Evolutionary conservation across 1,140 invertebrate species (phyloP).

Genomic region (Drosophila tani): DNA sequence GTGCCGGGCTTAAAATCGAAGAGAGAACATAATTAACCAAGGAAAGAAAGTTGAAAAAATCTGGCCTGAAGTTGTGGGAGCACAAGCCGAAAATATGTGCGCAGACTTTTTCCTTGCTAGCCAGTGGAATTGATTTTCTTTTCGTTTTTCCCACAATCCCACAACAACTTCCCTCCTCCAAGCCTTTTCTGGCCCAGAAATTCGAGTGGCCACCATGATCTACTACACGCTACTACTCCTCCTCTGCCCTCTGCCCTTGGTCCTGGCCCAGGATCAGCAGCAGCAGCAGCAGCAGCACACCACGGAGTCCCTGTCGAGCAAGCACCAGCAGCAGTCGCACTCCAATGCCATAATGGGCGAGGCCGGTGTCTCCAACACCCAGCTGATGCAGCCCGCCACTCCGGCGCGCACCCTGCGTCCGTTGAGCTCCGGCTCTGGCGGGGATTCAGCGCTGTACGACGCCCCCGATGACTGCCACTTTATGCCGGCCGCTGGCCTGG

Average conservation of each 20-base stretch:
- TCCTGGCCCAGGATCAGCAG: slow-evolving; percentile 40
- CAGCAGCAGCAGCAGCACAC: slow-evolving; percentile 43
- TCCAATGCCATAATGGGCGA: slow-evolving; percentile 83
- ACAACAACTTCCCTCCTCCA: slow-evolving; percentile 7
- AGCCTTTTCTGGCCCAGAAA: slow-evolving; percentile 19
- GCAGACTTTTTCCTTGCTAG: slow-evolving; percentile 56
- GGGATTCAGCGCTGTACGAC: slow-evolving; percentile 87
- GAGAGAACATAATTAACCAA: slow-evolving; percentile 51
- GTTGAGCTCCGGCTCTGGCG: slow-evolving; percentile 33
- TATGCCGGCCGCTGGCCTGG: slow-evolving; percentile 61
- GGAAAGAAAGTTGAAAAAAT: slow-evolving; percentile 26
- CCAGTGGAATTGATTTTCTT: slow-evolving; percentile 73
- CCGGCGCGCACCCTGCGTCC: slow-evolving; percentile 62
- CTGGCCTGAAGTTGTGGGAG: slow-evolving; percentile 33
- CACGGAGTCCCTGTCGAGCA: slow-evolving; percentile 39
- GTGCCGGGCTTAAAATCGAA: slow-evolving; percentile 34
- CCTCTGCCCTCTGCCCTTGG: slow-evolving; percentile 4
- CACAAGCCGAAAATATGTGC: slow-evolving; percentile 69
- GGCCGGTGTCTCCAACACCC: slow-evolving; percentile 73
- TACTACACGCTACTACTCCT: slow-evolving; percentile 26
- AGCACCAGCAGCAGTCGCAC: slow-evolving; percentile 64
- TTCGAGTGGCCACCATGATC: slow-evolving; percentile 29
- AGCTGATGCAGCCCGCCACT: slow-evolving; percentile 63
- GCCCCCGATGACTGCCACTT: slow-evolving; percentile 91
- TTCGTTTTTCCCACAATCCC: slow-evolving; percentile 46